These are phyloP conservation scores for Casuarius casuarius DNA, from an alignment of 2,113 vertebrate genomes.

Conservation along the genomic window DNA sequence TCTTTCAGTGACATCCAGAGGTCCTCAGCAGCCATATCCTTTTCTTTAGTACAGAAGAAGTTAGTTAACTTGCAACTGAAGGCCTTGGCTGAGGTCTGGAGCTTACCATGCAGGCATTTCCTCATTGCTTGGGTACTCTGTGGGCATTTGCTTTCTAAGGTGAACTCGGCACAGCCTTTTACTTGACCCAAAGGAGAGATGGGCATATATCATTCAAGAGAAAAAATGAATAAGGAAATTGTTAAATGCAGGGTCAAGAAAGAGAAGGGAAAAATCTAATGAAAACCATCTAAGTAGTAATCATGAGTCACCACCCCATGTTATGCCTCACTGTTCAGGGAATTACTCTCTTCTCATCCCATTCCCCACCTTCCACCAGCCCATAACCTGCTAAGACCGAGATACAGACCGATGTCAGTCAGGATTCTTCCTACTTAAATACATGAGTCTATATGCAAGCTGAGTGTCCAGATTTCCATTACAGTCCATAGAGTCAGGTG, in stretches of 20 bases:
- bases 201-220: not conserved
- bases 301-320: not conserved
- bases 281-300: not conserved
- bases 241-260: not conserved
- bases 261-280: not conserved
- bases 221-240: not conserved
- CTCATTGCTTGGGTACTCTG: not conserved
- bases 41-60: not conserved
- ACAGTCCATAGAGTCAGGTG: not conserved
- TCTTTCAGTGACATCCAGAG: not conserved
- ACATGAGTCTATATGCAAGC: accelerated
- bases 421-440: not conserved
- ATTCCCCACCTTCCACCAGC: not conserved
- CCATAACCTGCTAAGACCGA: not conserved
- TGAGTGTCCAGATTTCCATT: not conserved
- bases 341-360: not conserved
- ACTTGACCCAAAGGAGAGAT: not conserved
- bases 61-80: not conserved
- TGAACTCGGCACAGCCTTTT: not conserved
- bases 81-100: not conserved
- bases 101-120: not conserved
- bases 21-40: not conserved
- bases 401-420: not conserved
- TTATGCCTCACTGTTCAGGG: not conserved
- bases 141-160: not conserved